Evolutionary conservation across 2,888 invertebrate genomes (phyloP).

Genomic region (Andrena camellia): DNA sequence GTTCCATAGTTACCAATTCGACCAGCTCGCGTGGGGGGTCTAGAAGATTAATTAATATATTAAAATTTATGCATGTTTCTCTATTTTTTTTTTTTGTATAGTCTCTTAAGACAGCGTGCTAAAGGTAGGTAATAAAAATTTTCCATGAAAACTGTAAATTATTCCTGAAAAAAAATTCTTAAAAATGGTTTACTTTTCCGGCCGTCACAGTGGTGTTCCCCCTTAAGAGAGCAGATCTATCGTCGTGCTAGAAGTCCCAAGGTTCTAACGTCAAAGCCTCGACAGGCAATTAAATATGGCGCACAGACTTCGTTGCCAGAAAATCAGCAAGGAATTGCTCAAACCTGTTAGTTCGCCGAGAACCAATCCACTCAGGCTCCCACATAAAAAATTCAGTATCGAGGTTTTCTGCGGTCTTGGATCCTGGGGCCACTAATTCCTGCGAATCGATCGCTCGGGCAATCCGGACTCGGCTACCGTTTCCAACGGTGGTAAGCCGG

Average conservation of each 20-base stretch:
- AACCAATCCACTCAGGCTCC: constrained; percentile 63
- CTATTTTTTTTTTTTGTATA: no score
- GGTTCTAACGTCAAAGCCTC: background rate
- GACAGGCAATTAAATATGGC: background rate
- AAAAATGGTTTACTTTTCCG: no score
- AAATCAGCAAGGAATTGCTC: constrained; percentile 19
- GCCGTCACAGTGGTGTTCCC: no score
- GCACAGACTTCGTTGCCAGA: background rate
- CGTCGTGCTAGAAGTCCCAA: background rate
- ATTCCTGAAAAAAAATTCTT: no score
- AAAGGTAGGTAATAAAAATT: no score
- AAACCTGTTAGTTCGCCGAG: constrained; percentile 6
- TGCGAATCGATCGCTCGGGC: constrained; percentile 31
- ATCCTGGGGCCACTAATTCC: constrained; percentile 23
- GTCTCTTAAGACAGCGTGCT: no score
- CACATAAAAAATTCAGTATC: constrained; percentile 66
- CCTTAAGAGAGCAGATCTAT: background rate
- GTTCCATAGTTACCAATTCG: no score
- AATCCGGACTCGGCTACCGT: constrained; percentile 21
- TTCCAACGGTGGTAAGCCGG: background rate
- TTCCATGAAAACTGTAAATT: no score
- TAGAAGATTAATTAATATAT: no score
- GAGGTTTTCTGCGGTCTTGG: constrained; percentile 48
- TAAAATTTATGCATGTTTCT: no score
- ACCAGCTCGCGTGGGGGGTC: no score